These are phyloP conservation scores for Flexamia atlantica DNA, from an alignment of 2,888 invertebrate species.

Conservation along the genomic window DNA sequence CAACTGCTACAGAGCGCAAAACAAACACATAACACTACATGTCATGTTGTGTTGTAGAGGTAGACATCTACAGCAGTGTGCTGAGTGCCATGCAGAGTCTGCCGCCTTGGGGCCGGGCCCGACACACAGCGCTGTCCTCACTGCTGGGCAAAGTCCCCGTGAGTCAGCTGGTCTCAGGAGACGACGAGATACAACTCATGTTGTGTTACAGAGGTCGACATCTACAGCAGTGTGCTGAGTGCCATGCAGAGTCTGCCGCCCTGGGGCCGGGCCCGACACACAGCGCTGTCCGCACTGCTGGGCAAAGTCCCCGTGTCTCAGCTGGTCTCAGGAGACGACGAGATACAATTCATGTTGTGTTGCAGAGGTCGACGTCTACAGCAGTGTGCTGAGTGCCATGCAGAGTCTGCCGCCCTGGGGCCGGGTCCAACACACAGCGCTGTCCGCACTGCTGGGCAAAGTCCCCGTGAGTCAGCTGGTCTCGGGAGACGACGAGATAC, in stretches of 20 bases:
- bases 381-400: conserved; percentile 62
- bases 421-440: too few relatives aligned
- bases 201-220: conserved; percentile 64
- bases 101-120: conserved; percentile 65
- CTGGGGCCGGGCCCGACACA: conserved; percentile 66
- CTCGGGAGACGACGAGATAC: conserved; percentile 62
- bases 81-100: conserved; percentile 56
- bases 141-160: conserved; percentile 64
- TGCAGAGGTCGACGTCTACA: conserved; percentile 64
- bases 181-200: too few relatives aligned
- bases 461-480: not conserved
- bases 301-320: conserved; percentile 63
- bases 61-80: conserved; percentile 63
- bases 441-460: too few relatives aligned
- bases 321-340: conserved; percentile 57
- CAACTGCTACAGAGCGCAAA: too few relatives aligned
- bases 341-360: too few relatives aligned
- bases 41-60: too few relatives aligned
- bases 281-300: conserved; percentile 65
- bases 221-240: conserved; percentile 61
- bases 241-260: conserved; percentile 60
- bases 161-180: conserved; percentile 45
- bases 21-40: too few relatives aligned
- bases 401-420: conserved; percentile 62
- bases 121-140: conserved; percentile 65